A percentile compares a stretch with the other conserved stretches of the same genome.
These are phyloP conservation scores for Holothuria leucospilota DNA, from an alignment of 53 echinoderm and acorn worm genomes.

Conservation along the genomic window DNA sequence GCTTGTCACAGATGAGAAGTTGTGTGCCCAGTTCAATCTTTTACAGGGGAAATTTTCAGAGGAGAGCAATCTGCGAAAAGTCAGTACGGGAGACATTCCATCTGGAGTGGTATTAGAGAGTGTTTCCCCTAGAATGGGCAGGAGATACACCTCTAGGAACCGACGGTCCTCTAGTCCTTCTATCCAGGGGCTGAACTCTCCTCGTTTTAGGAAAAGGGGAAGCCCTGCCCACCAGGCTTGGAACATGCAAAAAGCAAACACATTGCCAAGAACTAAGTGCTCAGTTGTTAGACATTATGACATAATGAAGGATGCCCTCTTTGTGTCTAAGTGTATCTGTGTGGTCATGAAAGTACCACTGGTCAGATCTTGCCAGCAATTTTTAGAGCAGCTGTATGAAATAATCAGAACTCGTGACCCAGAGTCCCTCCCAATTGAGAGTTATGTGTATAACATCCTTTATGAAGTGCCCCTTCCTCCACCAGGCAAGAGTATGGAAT, in stretches of 20 bases:
- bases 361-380: slow-evolving; percentile 75
- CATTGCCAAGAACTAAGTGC: slow-evolving; percentile 66
- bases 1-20: slow-evolving; percentile 70
- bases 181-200: slow-evolving; percentile 74
- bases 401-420: slow-evolving; percentile 66
- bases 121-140: slow-evolving; percentile 73
- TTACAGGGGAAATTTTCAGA: slow-evolving; percentile 79
- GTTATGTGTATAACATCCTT: slow-evolving; percentile 92
- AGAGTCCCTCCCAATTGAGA: slow-evolving; percentile 80
- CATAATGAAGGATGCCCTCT: slow-evolving; percentile 85
- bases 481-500: slow-evolving; percentile 85
- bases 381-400: slow-evolving; percentile 85
- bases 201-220: slow-evolving; percentile 59
- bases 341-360: slow-evolving; percentile 84
- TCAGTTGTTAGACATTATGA: slow-evolving; percentile 70
- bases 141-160: slow-evolving; percentile 67
- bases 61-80: slow-evolving; percentile 65
- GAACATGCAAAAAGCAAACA: slow-evolving; percentile 62
- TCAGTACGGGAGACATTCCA: slow-evolving; percentile 69
- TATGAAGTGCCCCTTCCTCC: slow-evolving; percentile 91
- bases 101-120: slow-evolving; percentile 79
- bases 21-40: slow-evolving; percentile 65
- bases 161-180: slow-evolving; percentile 75
- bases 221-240: slow-evolving; percentile 71
- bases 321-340: slow-evolving; percentile 91